Evolutionary conservation across 1,140 invertebrate species (phyloP).

Genomic region (Cheumatopsyche charites): DNA sequence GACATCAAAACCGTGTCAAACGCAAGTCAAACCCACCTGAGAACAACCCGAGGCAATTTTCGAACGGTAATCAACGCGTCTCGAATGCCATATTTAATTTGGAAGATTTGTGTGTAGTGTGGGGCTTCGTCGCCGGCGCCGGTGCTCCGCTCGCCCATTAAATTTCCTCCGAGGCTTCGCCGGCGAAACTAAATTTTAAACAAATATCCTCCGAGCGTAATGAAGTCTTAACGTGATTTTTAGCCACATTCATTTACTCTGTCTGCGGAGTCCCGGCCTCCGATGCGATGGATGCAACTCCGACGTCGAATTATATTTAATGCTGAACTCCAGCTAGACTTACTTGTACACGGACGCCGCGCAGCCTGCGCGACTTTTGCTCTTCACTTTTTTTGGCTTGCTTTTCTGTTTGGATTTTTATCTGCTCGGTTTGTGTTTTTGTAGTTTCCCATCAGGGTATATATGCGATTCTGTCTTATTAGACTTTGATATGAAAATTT

Average conservation of each 20-base stretch:
- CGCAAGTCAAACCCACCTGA: too few species aligned
- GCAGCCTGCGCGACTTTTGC: background rate
- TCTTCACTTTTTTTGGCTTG: constrained; percentile 36
- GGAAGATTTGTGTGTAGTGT: too few species aligned
- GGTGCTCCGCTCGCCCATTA: constrained; percentile 43
- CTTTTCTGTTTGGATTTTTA: constrained; percentile 37
- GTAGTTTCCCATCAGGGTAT: constrained; percentile 36
- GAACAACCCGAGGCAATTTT: too few species aligned
- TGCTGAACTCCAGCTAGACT: constrained; percentile 42
- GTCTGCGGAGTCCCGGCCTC: constrained; percentile 35
- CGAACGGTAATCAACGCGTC: too few species aligned
- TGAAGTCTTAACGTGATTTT: constrained; percentile 50
- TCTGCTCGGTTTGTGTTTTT: constrained; percentile 18
- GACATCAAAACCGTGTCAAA: too few species aligned
- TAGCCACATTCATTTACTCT: constrained; percentile 49
- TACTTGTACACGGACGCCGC: background rate
- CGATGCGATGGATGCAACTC: background rate
- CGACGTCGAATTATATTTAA: constrained; percentile 47
- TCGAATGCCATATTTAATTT: too few species aligned
- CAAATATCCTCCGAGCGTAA: constrained; percentile 49
- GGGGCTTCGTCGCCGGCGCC: too few species aligned
- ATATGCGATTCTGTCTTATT: background rate
- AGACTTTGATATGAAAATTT: too few species aligned
- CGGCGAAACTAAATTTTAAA: constrained; percentile 49
- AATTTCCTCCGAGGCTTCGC: constrained; percentile 42